Percentiles rank a stretch among this genome's conserved stretches.
Conservation (phyloP, 2,797 vertebrate genomes). For the Staurois parvus region DNA sequence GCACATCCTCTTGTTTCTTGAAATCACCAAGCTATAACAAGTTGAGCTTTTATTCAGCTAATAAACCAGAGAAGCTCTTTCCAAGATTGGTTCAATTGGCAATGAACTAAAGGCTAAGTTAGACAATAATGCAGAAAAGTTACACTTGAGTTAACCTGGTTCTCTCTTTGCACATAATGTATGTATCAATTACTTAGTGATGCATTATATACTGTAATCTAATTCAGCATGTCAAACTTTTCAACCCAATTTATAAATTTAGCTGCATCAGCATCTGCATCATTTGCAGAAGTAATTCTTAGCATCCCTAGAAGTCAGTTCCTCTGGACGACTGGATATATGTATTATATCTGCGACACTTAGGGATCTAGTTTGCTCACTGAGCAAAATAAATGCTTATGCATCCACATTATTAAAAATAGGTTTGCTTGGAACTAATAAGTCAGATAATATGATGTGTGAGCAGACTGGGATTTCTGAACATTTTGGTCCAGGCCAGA, state of each 20-base stretch:
- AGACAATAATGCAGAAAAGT: conserved; percentile 59
- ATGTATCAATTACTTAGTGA: conserved; percentile 70
- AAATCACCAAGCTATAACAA: conserved; percentile 58
- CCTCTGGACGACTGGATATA: conserved; percentile 60
- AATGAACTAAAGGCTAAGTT: conserved; percentile 63
- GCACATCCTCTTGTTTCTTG: conserved; percentile 55
- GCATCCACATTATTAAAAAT: conserved; percentile 61
- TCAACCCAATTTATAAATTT: conserved; percentile 70
- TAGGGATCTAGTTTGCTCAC: conserved; percentile 62
- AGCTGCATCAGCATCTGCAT: conserved; percentile 67
- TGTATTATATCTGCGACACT: conserved; percentile 62
- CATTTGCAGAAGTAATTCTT: conserved; percentile 68
- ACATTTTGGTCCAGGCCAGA: conserved; percentile 25
- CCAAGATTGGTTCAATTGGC: conserved; percentile 61
- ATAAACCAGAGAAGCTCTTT: conserved; percentile 62
- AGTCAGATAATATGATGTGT: conserved; percentile 46
- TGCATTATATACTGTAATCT: conserved; percentile 65
- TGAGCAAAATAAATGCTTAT: conserved; percentile 66
- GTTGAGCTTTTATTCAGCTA: conserved; percentile 62
- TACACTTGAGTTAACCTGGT: conserved; percentile 61
- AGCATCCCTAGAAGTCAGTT: conserved; percentile 64
- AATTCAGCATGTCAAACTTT: conserved; percentile 69
- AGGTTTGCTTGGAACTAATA: conserved; percentile 56
- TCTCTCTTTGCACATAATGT: conserved; percentile 66
- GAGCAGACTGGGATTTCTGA: not conserved